phyloP scores from a whole-genome alignment of 2,888 invertebrate species.

The Erebia ligea region DNA sequence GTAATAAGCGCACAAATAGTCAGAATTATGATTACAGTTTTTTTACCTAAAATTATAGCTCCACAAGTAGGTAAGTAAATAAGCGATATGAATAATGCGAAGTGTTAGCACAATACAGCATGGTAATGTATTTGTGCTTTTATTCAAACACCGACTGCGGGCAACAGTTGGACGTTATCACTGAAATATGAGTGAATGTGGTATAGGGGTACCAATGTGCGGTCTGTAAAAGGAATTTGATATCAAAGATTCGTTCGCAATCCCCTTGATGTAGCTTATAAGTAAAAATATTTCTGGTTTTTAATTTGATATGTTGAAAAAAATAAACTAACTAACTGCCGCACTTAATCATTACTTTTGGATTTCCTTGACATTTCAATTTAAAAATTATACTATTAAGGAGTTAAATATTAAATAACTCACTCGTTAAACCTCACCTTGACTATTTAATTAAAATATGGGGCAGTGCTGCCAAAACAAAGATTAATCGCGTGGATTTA shows the following conservation, averaged over 20 bases:
- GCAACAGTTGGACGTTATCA: conserved; percentile 73
- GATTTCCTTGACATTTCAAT: too few species aligned
- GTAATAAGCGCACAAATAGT: too few species aligned
- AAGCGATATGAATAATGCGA: conserved; percentile 27
- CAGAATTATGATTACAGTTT: too few species aligned
- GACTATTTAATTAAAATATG: too few species aligned
- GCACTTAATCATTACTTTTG: too few species aligned
- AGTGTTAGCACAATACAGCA: conserved; percentile 58
- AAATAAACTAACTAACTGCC: too few species aligned
- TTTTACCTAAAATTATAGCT: neutral
- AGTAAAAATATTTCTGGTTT: neutral
- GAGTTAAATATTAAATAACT: too few species aligned
- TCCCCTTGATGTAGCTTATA: conserved; percentile 51
- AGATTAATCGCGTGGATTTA: too few species aligned
- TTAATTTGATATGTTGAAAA: too few species aligned
- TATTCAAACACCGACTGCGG: conserved; percentile 63
- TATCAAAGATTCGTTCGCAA: conserved; percentile 71
- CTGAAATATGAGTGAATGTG: conserved; percentile 73
- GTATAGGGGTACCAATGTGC: conserved; percentile 63
- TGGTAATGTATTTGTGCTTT: conserved; percentile 69
- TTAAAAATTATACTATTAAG: too few species aligned
- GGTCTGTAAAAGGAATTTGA: conserved; percentile 76
- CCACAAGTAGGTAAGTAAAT: conserved; percentile 7
- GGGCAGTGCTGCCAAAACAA: too few species aligned
- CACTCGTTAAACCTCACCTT: too few species aligned